Conservation (phyloP, 2,797 vertebrate species). For the Atherinosoma microstoma region DNA sequence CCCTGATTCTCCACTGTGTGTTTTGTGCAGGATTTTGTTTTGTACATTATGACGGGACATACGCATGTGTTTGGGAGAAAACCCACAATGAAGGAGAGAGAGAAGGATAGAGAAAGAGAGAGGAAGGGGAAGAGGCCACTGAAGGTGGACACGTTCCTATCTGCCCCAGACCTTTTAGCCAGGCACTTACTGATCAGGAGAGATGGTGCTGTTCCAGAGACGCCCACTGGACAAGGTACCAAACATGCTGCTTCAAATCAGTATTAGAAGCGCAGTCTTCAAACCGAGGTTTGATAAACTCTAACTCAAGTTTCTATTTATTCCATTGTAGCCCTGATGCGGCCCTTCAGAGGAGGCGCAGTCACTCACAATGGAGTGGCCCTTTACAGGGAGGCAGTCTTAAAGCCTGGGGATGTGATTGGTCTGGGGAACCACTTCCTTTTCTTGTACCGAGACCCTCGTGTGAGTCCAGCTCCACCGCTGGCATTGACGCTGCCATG, state of each 20-base stretch:
- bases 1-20: constrained; percentile 63
- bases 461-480: constrained; percentile 80
- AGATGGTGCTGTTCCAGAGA: constrained; percentile 80
- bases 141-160: constrained; percentile 92
- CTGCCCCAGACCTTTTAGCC: constrained; percentile 89
- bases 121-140: constrained; percentile 86
- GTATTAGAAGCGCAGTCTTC: neutral
- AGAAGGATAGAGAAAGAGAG: constrained; percentile 87
- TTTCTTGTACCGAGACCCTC: constrained; percentile 93
- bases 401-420: constrained; percentile 91
- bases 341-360: constrained; percentile 89
- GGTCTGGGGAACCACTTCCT: constrained; percentile 91
- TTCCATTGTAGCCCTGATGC: constrained; percentile 81
- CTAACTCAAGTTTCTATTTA: neutral
- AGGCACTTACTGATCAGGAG: constrained; percentile 88
- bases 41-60: constrained; percentile 92
- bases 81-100: constrained; percentile 85
- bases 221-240: constrained; percentile 80
- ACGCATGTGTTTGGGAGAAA: constrained; percentile 91
- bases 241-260: neutral
- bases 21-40: constrained; percentile 90
- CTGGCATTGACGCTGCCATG: constrained; percentile 85
- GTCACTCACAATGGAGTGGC: constrained; percentile 91
- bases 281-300: neutral
- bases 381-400: constrained; percentile 87